phyloP scores from a whole-genome alignment of 2,113 vertebrate genomes.

The Indicator maculatus region DNA sequence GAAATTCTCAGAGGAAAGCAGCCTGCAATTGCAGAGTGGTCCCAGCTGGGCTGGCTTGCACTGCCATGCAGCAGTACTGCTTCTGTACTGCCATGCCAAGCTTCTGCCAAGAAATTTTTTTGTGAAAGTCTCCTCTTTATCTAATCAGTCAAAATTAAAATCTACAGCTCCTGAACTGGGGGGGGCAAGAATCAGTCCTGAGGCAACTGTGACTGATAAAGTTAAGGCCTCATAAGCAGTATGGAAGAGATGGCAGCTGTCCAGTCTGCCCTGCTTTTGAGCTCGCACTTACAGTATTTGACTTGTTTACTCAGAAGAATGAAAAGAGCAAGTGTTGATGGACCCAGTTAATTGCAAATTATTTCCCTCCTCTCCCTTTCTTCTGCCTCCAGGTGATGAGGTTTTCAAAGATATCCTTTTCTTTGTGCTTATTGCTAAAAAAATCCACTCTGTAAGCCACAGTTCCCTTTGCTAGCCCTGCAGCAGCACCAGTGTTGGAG shows the following conservation, averaged over 20 bases:
- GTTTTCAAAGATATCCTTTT: neutral
- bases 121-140: conserved; percentile 15
- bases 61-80: neutral
- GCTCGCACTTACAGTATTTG: conserved; percentile 14
- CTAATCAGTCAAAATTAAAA: neutral
- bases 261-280: conserved; percentile 3
- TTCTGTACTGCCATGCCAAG: neutral
- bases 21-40: neutral
- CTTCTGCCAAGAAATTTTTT: neutral
- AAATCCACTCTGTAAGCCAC: neutral
- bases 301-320: conserved; percentile 27
- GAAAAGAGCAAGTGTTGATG: neutral
- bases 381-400: neutral
- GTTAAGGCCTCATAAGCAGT: neutral
- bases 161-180: neutral
- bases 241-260: neutral
- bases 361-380: neutral
- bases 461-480: neutral
- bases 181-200: neutral
- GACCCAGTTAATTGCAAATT: conserved; percentile 39
- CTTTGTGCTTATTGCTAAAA: neutral
- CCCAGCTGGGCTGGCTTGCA: neutral
- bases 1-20: neutral
- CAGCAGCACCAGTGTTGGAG: neutral
- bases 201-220: neutral